Conservation (phyloP, 2,113 vertebrate genomes). For the Silurus asotus region DNA sequence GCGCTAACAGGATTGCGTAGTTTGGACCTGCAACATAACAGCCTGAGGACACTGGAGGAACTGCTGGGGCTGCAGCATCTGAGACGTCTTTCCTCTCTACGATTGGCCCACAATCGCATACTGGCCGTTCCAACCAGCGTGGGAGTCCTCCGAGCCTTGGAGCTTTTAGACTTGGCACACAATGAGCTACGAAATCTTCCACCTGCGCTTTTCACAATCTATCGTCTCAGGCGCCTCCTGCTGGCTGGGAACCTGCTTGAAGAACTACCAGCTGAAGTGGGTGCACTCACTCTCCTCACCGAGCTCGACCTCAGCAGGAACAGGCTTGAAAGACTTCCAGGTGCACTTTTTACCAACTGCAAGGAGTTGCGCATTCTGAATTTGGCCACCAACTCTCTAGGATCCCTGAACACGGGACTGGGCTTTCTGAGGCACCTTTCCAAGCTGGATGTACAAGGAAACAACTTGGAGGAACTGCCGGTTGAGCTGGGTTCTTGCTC, state of each 20-base stretch:
- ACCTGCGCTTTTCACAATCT: constrained; percentile 69
- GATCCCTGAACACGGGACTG: constrained; percentile 59
- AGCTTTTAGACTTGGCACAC: constrained; percentile 72
- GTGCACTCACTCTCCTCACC: constrained; percentile 63
- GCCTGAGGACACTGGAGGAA: constrained; percentile 72
- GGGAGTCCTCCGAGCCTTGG: constrained; percentile 66
- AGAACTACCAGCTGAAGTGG: constrained; percentile 66
- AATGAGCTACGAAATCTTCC: constrained; percentile 73
- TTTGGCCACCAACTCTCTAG: constrained; percentile 68
- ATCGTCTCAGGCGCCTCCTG: constrained; percentile 67
- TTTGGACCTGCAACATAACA: constrained; percentile 73
- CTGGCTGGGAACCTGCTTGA: constrained; percentile 71
- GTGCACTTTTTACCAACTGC: constrained; percentile 67
- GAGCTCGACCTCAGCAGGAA: constrained; percentile 73
- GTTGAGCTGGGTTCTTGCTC: constrained; percentile 68
- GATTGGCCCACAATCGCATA: constrained; percentile 71
- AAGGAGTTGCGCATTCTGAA: constrained; percentile 66
- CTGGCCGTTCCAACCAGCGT: constrained; percentile 64
- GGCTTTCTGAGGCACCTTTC: constrained; percentile 61
- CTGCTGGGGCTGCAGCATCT: constrained; percentile 71
- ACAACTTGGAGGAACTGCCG: constrained; percentile 72
- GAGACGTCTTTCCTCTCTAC: constrained; percentile 66
- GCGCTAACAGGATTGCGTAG: constrained; percentile 63
- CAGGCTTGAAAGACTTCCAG: constrained; percentile 68
- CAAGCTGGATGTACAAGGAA: constrained; percentile 70